These are phyloP conservation scores for Gymnobelideus leadbeateri DNA, from an alignment of 2,113 vertebrate genomes.

Conservation along the genomic window DNA sequence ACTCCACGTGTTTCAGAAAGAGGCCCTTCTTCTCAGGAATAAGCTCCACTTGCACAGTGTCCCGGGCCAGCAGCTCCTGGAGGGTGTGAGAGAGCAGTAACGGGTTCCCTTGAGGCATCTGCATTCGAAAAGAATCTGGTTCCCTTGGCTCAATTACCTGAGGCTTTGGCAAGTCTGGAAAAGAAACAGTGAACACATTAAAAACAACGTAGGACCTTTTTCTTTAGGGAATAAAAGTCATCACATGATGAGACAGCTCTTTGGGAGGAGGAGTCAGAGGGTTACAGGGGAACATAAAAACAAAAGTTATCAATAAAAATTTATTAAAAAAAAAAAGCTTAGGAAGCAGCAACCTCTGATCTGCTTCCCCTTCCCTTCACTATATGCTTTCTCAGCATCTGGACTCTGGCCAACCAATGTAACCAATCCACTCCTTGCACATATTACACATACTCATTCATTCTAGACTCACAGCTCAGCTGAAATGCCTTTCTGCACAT, in stretches of 20 bases:
- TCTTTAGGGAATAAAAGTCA: constrained; percentile 43
- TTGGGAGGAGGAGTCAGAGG: not conserved
- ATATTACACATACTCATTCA: not conserved
- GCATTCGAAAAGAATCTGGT: constrained; percentile 87
- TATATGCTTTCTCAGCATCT: not conserved
- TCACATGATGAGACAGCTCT: not conserved
- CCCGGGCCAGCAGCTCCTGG: constrained; percentile 90
- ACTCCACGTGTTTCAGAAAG: constrained; percentile 98
- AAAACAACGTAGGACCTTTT: not conserved
- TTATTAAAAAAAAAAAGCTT: constrained; percentile 3
- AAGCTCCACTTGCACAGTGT: constrained; percentile 93
- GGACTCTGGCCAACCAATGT: constrained; percentile 40
- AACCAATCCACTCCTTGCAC: not conserved
- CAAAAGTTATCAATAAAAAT: constrained; percentile 20
- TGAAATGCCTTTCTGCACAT: not conserved
- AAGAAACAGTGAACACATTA: not conserved
- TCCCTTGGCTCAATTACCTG: constrained; percentile 85
- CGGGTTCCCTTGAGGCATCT: constrained; percentile 88
- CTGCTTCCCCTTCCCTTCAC: not conserved
- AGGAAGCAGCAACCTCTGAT: not conserved
- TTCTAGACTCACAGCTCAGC: accelerated
- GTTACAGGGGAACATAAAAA: not conserved
- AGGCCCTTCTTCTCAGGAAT: constrained; percentile 98
- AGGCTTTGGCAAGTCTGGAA: constrained; percentile 88
- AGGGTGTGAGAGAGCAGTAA: constrained; percentile 90